A percentile compares a stretch with the other conserved stretches of the same genome.
These are phyloP conservation scores for Actinemys pallida DNA, from an alignment of 2,113 vertebrate genomes.

Conservation along the genomic window DNA sequence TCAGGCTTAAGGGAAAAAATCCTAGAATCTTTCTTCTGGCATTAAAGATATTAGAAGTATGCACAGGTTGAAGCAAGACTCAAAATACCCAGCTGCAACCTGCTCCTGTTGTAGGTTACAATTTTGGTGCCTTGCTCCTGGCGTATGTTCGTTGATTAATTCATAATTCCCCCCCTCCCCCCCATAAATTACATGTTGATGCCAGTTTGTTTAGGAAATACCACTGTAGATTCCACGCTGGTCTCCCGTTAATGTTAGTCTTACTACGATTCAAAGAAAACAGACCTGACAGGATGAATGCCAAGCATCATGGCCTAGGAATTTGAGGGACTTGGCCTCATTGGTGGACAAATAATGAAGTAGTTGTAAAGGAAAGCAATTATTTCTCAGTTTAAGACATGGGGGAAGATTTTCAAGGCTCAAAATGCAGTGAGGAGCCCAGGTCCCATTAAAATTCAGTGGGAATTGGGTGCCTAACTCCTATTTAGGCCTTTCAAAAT, in stretches of 20 bases:
- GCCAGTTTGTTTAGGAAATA: not conserved
- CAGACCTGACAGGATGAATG: not conserved
- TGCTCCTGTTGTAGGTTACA: not conserved
- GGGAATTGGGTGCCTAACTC: not conserved
- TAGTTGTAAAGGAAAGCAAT: conserved; percentile 33
- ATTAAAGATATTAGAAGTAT: not conserved
- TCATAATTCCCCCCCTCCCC: not conserved
- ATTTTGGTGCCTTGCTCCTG: not conserved
- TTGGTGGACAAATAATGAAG: not conserved
- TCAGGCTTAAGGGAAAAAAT: conserved; percentile 49
- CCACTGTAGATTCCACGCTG: not conserved
- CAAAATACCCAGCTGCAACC: not conserved
- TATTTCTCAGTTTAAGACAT: conserved; percentile 10
- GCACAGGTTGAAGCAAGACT: not conserved
- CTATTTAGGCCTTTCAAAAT: not conserved
- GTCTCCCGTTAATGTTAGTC: not conserved
- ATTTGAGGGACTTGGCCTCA: conserved; percentile 1
- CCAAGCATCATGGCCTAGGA: not conserved
- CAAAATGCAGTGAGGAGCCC: not conserved
- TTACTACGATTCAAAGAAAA: conserved; percentile 5
- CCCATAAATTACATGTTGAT: not conserved
- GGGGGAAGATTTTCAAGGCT: not conserved
- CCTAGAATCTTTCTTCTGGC: conserved; percentile 31
- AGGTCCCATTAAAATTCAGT: not conserved
- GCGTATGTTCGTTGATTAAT: not conserved